Percentiles rank a stretch among this genome's conserved stretches.
Evolutionary conservation across 2,888 invertebrate species (phyloP).

Genomic region (Herminia tarsipennalis): DNA sequence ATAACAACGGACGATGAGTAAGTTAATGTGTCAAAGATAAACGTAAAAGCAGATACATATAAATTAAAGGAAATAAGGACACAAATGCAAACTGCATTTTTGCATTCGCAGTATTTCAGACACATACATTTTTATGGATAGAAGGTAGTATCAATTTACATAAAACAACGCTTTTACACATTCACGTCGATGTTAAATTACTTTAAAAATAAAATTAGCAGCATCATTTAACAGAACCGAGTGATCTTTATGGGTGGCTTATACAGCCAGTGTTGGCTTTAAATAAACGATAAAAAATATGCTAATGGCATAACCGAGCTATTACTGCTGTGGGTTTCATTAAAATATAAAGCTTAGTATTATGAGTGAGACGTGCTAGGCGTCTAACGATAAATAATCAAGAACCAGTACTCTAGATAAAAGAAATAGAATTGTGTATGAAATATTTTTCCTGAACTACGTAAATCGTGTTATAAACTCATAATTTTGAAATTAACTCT

Average conservation of each 20-base stretch:
- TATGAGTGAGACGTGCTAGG: conserved; percentile 24
- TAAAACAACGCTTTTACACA: not conserved
- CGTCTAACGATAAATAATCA: conserved; percentile 31
- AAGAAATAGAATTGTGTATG: not conserved
- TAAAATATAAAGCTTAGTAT: conserved; percentile 33
- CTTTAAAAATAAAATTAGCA: conserved; percentile 27
- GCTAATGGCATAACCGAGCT: conserved; percentile 28
- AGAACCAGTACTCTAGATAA: not conserved
- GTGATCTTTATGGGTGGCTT: conserved; percentile 24
- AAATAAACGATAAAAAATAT: conserved; percentile 39
- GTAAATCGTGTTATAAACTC: not conserved
- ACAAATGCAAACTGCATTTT: not conserved
- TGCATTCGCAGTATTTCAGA: not conserved
- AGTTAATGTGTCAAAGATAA: conserved; percentile 10
- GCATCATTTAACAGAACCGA: conserved; percentile 20
- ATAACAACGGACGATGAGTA: conserved; percentile 7
- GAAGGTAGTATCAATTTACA: not conserved
- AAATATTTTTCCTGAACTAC: not conserved
- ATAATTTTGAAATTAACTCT: not conserved
- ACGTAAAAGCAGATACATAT: not conserved
- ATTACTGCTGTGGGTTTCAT: conserved; percentile 29
- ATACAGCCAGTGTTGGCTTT: conserved; percentile 29
- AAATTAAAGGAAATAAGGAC: not conserved
- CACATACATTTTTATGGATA: not conserved
- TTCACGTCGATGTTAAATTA: conserved; percentile 23